Percentiles rank a stretch among this genome's conserved stretches.
phyloP scores from a whole-genome alignment of 2,888 invertebrate species.

The Miltochrista miniata region DNA sequence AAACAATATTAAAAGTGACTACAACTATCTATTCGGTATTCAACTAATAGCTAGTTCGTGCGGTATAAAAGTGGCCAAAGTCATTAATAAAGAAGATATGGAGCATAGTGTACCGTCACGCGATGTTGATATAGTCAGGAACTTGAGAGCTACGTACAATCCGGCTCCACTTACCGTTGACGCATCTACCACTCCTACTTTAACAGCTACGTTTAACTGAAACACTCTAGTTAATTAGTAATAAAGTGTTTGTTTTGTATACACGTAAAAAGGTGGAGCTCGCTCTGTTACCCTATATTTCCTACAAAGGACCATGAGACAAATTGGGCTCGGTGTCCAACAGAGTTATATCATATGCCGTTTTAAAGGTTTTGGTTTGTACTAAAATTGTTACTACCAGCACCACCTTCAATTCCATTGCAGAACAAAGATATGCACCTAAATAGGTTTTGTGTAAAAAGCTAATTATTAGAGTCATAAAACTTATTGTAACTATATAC shows the following conservation, averaged over 20 bases:
- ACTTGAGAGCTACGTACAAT: constrained; percentile 8
- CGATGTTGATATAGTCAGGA: constrained; percentile 13
- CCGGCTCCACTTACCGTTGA: constrained; percentile 21
- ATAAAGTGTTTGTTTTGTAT: constrained; percentile 1
- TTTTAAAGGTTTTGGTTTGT: too few species aligned
- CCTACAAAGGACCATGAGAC: too few species aligned
- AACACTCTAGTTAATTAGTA: constrained; percentile 9
- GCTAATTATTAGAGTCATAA: too few species aligned
- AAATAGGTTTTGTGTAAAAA: too few species aligned
- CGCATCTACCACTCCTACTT: constrained; percentile 19
- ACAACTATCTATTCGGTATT: background rate
- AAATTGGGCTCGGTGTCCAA: too few species aligned
- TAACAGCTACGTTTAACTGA: constrained; percentile 21
- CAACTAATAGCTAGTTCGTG: constrained; percentile 5
- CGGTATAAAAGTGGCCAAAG: constrained; percentile 1
- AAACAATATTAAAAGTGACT: too few species aligned
- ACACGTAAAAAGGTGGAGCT: background rate
- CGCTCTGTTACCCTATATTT: too few species aligned
- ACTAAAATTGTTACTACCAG: too few species aligned
- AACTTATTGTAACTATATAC: too few species aligned
- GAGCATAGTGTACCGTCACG: constrained; percentile 13
- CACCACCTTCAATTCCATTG: too few species aligned
- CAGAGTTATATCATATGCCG: too few species aligned
- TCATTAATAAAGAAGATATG: constrained; percentile 16
- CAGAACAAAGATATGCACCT: too few species aligned